These are phyloP conservation scores for Nannobrachium achirus DNA, from an alignment of 2,113 vertebrate species.

Conservation along the genomic window DNA sequence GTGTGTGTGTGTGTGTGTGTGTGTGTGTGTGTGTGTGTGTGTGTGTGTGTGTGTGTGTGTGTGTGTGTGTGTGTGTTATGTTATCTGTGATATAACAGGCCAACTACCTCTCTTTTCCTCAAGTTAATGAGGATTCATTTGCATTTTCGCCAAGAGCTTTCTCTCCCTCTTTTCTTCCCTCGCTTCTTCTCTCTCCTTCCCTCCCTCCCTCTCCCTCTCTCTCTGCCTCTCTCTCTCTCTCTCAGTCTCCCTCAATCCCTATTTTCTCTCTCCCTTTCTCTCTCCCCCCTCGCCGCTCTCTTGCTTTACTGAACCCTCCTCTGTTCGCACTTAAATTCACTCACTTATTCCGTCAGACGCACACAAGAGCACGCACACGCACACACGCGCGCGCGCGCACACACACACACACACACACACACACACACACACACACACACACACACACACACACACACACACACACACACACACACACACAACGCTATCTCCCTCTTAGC, in stretches of 20 bases:
- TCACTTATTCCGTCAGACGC: slow-evolving; percentile 69
- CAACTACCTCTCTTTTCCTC: slow-evolving; percentile 66
- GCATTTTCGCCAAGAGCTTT: slow-evolving; percentile 76
- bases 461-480: slow-evolving; percentile 31
- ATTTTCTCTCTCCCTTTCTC: not conserved
- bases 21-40: slow-evolving; percentile 5
- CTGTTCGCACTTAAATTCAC: slow-evolving; percentile 77
- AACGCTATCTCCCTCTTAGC: slow-evolving; percentile 52
- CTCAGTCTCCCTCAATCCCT: slow-evolving; percentile 24
- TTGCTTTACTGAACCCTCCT: slow-evolving; percentile 72
- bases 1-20: slow-evolving; percentile 21
- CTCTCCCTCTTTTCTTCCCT: slow-evolving; percentile 8
- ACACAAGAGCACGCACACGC: not conserved
- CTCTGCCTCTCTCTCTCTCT: slow-evolving; percentile 48
- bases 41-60: slow-evolving; percentile 7
- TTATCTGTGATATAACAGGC: slow-evolving; percentile 73
- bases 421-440: not conserved
- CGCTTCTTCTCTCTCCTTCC: slow-evolving; percentile 28
- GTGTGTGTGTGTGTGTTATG: slow-evolving; percentile 57
- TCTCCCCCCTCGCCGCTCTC: slow-evolving; percentile 40
- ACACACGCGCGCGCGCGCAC: slow-evolving; percentile 24
- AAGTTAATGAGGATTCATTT: slow-evolving; percentile 78
- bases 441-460: not conserved
- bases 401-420: slow-evolving; percentile 18
- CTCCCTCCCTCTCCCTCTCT: slow-evolving; percentile 2